Conservation (phyloP, 2,888 invertebrate species). For the Ophonus ardosiacus region DNA sequence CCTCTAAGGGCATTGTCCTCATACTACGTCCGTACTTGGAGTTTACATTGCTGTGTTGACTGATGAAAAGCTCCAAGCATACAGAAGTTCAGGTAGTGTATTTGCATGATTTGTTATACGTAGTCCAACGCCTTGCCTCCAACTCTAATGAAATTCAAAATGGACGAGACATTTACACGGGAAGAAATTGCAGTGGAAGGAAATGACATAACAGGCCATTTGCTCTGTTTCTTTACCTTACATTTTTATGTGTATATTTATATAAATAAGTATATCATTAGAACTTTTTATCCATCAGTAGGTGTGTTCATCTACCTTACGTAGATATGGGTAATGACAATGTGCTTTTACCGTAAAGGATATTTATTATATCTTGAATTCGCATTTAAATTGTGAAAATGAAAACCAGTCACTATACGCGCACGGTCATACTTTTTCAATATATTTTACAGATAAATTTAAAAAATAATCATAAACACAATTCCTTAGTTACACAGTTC, state of each 20-base stretch:
- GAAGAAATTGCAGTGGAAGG: background rate
- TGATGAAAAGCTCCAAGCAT: constrained; percentile 2
- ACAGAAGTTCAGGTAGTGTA: background rate
- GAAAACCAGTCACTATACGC: too few relatives aligned
- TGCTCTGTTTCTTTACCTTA: background rate
- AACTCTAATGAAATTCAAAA: background rate
- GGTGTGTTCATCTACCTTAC: too few relatives aligned
- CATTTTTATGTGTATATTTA: background rate
- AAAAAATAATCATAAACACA: too few relatives aligned
- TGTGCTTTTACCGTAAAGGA: too few relatives aligned
- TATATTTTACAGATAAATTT: too few relatives aligned
- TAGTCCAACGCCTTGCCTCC: background rate
- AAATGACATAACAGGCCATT: background rate
- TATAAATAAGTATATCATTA: background rate
- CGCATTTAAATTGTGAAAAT: too few relatives aligned
- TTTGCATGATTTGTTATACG: background rate
- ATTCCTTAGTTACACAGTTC: too few relatives aligned
- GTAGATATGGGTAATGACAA: too few relatives aligned
- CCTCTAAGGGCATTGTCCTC: constrained; percentile 11
- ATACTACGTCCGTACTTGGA: background rate
- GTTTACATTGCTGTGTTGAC: constrained; percentile 3
- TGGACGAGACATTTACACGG: background rate
- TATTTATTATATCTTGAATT: too few relatives aligned
- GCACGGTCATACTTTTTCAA: too few relatives aligned
- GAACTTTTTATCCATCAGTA: too few relatives aligned